These are phyloP conservation scores for Salarias fasciatus DNA, from an alignment of 2,797 vertebrate genomes.

Conservation along the genomic window DNA sequence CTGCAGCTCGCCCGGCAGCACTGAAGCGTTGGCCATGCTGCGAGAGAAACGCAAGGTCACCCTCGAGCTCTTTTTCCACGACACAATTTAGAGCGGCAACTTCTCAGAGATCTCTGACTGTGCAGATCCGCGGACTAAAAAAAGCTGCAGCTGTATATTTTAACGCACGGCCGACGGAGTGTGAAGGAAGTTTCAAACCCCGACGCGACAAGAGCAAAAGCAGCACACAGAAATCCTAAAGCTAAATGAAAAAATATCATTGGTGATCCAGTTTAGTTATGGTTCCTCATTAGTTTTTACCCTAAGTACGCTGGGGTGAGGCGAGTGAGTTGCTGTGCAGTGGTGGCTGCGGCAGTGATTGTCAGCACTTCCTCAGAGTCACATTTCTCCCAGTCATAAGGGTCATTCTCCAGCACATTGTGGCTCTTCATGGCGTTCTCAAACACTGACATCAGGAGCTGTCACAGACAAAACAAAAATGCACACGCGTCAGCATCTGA, in stretches of 20 bases:
- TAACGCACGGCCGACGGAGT: slow-evolving; percentile 10
- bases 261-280: not conserved
- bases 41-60: slow-evolving; percentile 57
- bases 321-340: slow-evolving; percentile 93
- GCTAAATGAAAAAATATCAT: not conserved
- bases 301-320: slow-evolving; percentile 91
- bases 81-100: slow-evolving; percentile 48
- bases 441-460: slow-evolving; percentile 96
- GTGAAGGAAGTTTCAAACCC: slow-evolving; percentile 18
- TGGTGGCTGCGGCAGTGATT: slow-evolving; percentile 87
- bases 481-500: slow-evolving; percentile 40
- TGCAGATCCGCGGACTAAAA: slow-evolving; percentile 46
- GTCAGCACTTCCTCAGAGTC: slow-evolving; percentile 90
- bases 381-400: slow-evolving; percentile 97
- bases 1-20: slow-evolving; percentile 93
- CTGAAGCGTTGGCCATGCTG: slow-evolving; percentile 98
- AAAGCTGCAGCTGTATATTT: slow-evolving; percentile 26
- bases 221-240: not conserved
- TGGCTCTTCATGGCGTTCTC: slow-evolving; percentile 94
- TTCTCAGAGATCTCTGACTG: slow-evolving; percentile 51
- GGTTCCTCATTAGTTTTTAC: slow-evolving; percentile 67
- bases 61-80: slow-evolving; percentile 37
- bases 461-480: slow-evolving; percentile 39
- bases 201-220: not conserved
- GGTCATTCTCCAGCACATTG: slow-evolving; percentile 92